phyloP scores from a whole-genome alignment of 2,797 vertebrate species.

The Cossypha polioptera region DNA sequence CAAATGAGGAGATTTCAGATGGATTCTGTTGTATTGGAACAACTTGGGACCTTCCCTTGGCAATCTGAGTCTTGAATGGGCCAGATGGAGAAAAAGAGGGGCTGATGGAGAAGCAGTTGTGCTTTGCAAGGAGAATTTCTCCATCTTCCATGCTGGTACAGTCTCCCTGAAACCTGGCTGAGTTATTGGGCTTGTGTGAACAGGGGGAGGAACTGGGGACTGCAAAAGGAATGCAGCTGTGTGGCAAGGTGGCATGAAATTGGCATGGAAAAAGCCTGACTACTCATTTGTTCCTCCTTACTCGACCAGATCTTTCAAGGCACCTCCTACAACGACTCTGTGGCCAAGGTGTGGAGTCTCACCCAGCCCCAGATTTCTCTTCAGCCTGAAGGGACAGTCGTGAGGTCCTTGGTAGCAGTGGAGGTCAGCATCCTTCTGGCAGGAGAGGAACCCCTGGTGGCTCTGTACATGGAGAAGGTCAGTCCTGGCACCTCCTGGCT shows the following conservation, averaged over 20 bases:
- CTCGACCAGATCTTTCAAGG: constrained; percentile 40
- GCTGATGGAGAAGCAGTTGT: not conserved
- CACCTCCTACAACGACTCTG: constrained; percentile 33
- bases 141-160: not conserved
- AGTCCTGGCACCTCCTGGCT: constrained; percentile 2
- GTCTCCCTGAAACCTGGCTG: not conserved
- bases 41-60: not conserved
- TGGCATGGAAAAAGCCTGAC: not conserved
- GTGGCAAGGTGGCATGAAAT: not conserved
- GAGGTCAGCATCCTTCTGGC: constrained; percentile 61
- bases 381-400: constrained; percentile 64
- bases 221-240: not conserved
- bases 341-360: constrained; percentile 78
- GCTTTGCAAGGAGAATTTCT: not conserved
- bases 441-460: not conserved
- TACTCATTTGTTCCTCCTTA: not conserved
- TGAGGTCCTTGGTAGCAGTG: constrained; percentile 68
- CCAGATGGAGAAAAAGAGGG: not conserved
- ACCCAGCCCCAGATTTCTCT: constrained; percentile 70
- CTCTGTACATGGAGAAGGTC: constrained; percentile 80
- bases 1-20: not conserved
- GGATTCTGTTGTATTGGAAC: not conserved
- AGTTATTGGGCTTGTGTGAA: not conserved
- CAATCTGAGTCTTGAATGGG: not conserved
- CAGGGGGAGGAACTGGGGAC: not conserved